A percentile compares a stretch with the other conserved stretches of the same genome.
Evolutionary conservation across 2,888 invertebrate species (phyloP).

Genomic region (Pachydiplax longipennis): DNA sequence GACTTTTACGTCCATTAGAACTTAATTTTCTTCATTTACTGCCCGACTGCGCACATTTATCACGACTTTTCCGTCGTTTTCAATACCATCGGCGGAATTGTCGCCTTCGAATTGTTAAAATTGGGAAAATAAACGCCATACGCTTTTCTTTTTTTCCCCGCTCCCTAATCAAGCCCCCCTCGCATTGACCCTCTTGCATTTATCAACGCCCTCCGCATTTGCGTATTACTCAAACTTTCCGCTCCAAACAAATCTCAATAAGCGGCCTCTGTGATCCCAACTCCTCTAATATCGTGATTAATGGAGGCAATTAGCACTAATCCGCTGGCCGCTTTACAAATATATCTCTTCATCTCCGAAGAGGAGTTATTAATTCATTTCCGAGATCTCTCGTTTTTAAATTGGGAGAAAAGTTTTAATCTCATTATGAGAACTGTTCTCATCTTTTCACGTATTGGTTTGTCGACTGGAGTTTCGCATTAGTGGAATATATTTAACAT

Average conservation of each 20-base stretch:
- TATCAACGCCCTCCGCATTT: neutral
- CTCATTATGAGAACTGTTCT: no score
- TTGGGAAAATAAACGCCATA: neutral
- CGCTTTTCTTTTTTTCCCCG: neutral
- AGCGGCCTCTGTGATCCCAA: neutral
- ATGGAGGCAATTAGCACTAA: neutral
- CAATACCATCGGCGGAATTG: neutral
- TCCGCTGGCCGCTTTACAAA: neutral
- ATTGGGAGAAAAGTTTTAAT: no score
- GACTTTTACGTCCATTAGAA: no score
- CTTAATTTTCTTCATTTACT: no score
- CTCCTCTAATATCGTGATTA: neutral
- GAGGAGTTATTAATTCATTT: neutral
- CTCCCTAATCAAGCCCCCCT: neutral
- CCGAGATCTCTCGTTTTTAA: neutral
- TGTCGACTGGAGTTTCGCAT: no score
- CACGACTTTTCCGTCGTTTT: neutral
- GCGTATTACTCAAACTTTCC: neutral
- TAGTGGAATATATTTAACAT: no score
- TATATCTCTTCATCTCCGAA: neutral
- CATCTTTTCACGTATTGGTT: no score
- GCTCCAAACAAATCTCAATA: neutral
- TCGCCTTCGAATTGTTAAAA: neutral
- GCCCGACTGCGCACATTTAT: neutral
- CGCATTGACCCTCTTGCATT: neutral